phyloP scores from a whole-genome alignment of 2,113 vertebrate genomes.

The Phainopepla nitens region DNA sequence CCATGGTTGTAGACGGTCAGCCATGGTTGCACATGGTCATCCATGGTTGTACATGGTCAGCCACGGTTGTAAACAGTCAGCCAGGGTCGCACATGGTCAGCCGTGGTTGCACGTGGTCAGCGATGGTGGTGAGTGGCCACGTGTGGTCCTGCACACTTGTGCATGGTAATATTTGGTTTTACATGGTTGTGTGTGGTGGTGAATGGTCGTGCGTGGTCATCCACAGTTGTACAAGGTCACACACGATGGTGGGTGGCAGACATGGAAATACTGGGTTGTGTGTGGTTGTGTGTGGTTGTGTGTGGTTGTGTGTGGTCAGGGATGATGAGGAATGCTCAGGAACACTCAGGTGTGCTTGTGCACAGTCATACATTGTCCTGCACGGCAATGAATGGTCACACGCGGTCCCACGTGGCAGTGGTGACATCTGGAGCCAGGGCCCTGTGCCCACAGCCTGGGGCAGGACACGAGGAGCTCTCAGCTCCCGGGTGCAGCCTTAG shows the following conservation, averaged over 20 bases:
- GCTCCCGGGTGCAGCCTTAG: fast-evolving
- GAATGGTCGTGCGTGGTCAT: fast-evolving
- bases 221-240: fast-evolving
- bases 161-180: neutral
- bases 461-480: fast-evolving
- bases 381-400: too few species aligned
- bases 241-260: fast-evolving
- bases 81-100: too few species aligned
- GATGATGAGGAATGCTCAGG: neutral
- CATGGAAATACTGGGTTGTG: fast-evolving
- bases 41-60: neutral
- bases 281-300: neutral
- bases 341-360: neutral
- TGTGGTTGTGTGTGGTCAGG: neutral
- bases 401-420: fast-evolving
- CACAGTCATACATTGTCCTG: neutral
- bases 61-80: too few species aligned
- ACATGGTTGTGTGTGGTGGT: neutral
- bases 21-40: too few species aligned
- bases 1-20: too few species aligned
- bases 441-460: neutral
- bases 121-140: neutral
- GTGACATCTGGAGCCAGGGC: neutral
- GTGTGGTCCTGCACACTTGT: neutral
- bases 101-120: neutral